phyloP scores from a whole-genome alignment of 2,113 vertebrate genomes.

The Xiphophorus hellerii region DNA sequence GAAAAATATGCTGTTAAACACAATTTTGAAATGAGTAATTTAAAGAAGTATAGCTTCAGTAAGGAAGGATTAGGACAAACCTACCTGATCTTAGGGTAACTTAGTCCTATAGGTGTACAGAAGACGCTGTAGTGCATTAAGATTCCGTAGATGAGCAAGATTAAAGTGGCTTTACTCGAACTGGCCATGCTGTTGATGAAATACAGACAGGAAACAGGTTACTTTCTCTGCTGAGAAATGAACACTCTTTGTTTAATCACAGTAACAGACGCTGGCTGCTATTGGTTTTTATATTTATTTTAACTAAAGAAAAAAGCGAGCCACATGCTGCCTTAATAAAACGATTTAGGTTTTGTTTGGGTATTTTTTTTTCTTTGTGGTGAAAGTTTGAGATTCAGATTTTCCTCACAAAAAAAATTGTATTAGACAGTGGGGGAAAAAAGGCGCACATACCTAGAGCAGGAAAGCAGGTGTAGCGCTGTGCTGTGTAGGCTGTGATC shows the following conservation, averaged over 20 bases:
- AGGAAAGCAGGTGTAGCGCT: slow-evolving; percentile 70
- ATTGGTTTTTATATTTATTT: neutral
- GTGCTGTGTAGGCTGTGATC: slow-evolving; percentile 72
- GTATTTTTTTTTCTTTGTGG: neutral
- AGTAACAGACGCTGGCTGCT: neutral
- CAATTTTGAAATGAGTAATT: slow-evolving; percentile 75
- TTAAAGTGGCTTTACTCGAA: slow-evolving; percentile 93
- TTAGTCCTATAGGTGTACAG: slow-evolving; percentile 93
- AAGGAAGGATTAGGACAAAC: slow-evolving; percentile 72
- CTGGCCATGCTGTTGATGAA: slow-evolving; percentile 89
- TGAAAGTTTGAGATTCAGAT: slow-evolving; percentile 65
- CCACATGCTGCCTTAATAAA: neutral
- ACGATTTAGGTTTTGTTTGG: no score
- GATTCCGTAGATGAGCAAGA: slow-evolving; percentile 94
- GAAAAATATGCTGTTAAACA: neutral
- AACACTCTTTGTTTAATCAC: neutral
- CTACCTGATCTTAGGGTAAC: slow-evolving; percentile 94
- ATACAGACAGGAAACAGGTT: slow-evolving; percentile 51
- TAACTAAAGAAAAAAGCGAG: neutral
- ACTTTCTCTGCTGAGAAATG: slow-evolving; percentile 27
- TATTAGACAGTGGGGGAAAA: neutral
- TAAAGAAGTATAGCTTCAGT: neutral
- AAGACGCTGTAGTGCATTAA: slow-evolving; percentile 95
- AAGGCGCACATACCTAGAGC: slow-evolving; percentile 79
- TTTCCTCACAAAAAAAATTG: slow-evolving; percentile 13